These are phyloP conservation scores for Tolypeutes matacus DNA, from an alignment of 2,797 vertebrate species.

Conservation along the genomic window DNA sequence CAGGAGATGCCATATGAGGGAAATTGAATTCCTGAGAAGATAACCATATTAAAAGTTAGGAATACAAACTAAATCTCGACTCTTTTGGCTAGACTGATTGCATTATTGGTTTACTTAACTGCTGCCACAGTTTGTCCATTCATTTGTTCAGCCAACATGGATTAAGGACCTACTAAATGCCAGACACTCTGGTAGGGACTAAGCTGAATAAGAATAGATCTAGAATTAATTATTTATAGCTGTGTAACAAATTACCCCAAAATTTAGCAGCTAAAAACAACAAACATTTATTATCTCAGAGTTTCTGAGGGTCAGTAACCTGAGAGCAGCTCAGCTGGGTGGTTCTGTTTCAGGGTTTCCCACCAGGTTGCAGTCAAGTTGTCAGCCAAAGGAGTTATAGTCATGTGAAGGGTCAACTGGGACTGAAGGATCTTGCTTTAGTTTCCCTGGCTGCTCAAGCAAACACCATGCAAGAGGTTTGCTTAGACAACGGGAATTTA, in stretches of 20 bases:
- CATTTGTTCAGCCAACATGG: neutral
- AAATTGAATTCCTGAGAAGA: constrained; percentile 9
- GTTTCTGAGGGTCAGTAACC: neutral
- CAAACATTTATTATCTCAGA: neutral
- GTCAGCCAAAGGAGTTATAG: neutral
- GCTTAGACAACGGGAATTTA: too few species aligned
- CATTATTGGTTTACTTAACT: neutral
- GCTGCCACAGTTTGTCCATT: neutral
- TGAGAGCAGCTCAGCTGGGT: neutral
- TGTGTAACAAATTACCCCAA: neutral
- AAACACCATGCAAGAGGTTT: too few species aligned
- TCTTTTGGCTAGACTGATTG: neutral
- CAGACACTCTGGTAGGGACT: neutral
- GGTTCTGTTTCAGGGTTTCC: neutral
- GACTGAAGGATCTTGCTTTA: neutral
- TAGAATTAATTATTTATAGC: neutral
- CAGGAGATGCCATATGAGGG: neutral
- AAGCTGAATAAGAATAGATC: neutral
- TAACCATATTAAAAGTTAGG: neutral
- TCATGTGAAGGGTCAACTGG: neutral
- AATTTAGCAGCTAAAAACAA: neutral
- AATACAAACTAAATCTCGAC: constrained; percentile 19
- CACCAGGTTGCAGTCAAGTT: neutral
- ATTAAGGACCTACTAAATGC: neutral
- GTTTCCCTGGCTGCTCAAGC: too few species aligned